Evolutionary conservation across 2,797 vertebrate species (phyloP).

Genomic region (Notamacropus eugenii): DNA sequence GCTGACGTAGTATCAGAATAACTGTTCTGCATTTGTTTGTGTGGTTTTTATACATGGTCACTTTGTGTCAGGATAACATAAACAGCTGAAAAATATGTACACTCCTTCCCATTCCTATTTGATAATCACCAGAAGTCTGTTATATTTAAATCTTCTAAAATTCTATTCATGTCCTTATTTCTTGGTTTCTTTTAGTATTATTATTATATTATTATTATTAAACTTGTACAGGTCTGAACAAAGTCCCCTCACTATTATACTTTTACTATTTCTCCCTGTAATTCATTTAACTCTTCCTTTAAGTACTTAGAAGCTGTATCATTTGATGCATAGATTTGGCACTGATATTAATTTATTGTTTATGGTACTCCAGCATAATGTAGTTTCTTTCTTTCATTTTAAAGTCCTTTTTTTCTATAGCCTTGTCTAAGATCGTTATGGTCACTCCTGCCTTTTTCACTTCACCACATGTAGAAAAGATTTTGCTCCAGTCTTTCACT

Average conservation of each 20-base stretch:
- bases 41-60: too few relatives aligned
- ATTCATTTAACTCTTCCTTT: background rate
- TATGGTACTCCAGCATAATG: background rate
- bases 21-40: too few relatives aligned
- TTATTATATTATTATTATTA: too few relatives aligned
- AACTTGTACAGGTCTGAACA: background rate
- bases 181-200: too few relatives aligned
- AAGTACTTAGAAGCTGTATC: background rate
- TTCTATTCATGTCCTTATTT: background rate
- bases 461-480: background rate
- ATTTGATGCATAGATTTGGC: background rate
- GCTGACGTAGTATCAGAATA: too few relatives aligned
- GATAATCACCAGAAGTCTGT: background rate
- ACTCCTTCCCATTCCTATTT: too few relatives aligned
- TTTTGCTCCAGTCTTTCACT: background rate
- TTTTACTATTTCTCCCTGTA: background rate
- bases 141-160: background rate
- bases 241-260: background rate
- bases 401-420: background rate
- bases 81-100: too few relatives aligned
- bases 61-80: too few relatives aligned
- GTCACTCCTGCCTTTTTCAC: background rate
- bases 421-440: background rate
- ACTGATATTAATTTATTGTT: background rate
- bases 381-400: background rate